A percentile compares a stretch with the other conserved stretches of the same genome.
Evolutionary conservation across 2,113 vertebrate species (phyloP).

Genomic region (Triplophysa rosa): DNA sequence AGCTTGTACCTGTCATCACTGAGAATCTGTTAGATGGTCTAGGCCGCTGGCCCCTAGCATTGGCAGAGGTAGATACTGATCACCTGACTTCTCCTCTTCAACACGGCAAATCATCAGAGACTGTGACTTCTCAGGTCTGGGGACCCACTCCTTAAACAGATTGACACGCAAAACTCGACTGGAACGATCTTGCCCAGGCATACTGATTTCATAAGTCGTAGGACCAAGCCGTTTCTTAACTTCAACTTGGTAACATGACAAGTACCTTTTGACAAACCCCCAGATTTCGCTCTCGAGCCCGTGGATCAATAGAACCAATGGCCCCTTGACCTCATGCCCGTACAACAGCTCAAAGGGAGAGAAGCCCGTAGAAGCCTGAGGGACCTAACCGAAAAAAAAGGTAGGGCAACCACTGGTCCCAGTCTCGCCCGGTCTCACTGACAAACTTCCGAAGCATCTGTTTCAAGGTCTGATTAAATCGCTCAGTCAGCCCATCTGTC

Average conservation of each 20-base stretch:
- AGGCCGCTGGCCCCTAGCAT: neutral
- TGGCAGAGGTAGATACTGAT: neutral
- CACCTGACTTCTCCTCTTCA: neutral
- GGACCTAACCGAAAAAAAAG: no score
- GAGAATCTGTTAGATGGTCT: neutral
- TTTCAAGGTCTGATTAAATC: no score
- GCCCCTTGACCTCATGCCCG: no score
- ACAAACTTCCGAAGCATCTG: no score
- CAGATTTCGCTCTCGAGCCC: neutral
- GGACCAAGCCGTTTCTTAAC: neutral
- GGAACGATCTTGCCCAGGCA: neutral
- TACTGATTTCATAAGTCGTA: neutral
- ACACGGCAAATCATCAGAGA: neutral
- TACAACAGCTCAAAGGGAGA: no score
- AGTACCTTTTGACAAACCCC: neutral
- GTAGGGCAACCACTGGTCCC: no score
- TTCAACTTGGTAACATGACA: no score
- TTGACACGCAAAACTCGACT: neutral
- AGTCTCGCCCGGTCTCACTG: no score
- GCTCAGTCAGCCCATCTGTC: no score
- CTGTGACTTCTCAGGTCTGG: neutral
- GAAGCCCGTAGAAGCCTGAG: no score
- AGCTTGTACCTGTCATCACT: neutral
- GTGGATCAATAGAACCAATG: neutral
- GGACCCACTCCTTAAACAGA: neutral